These are phyloP conservation scores for Monoplex corrugatus DNA, from an alignment of 2,888 invertebrate species.

Conservation along the genomic window DNA sequence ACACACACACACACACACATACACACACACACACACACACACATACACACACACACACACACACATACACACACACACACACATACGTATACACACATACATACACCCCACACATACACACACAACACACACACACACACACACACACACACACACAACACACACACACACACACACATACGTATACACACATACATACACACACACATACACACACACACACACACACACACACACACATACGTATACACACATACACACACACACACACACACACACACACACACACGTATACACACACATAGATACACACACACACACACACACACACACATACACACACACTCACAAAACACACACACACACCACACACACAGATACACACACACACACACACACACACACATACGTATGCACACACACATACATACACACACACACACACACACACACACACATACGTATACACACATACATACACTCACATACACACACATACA, in stretches of 20 bases:
- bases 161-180: not conserved
- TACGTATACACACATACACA: too few species aligned
- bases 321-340: not conserved
- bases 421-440: not conserved
- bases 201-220: not conserved
- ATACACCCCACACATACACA: not conserved
- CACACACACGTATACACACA: not conserved
- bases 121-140: not conserved
- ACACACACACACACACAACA: not conserved
- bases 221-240: not conserved
- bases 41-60: not conserved
- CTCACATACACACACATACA: not conserved
- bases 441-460: not conserved
- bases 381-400: not conserved
- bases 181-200: not conserved
- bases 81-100: not conserved
- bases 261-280: too few species aligned
- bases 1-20: not conserved
- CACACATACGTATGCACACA: not conserved
- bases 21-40: too few species aligned
- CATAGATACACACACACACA: not conserved
- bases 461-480: not conserved
- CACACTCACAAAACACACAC: accelerated
- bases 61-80: not conserved
- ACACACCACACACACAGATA: not conserved